Evolutionary conservation across 1,140 invertebrate genomes (phyloP).

Genomic region (Zaprionus gabonicus): DNA sequence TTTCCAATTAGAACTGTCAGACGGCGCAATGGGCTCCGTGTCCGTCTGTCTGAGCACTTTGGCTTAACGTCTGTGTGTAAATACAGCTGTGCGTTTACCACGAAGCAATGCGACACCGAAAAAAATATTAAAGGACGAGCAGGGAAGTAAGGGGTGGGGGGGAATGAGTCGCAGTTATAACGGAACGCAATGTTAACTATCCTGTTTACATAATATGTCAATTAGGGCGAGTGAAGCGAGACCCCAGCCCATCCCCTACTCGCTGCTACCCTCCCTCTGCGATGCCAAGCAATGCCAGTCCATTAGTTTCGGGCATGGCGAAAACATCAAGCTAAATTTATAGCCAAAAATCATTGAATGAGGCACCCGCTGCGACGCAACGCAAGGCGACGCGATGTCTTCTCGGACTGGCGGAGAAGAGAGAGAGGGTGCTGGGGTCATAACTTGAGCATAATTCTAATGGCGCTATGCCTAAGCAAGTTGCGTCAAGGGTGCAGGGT

Average conservation of each 20-base stretch:
- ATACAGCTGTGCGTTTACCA: constrained; percentile 46
- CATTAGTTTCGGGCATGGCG: constrained; percentile 21
- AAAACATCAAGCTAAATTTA: constrained; percentile 49
- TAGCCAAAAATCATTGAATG: constrained; percentile 38
- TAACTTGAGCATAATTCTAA: constrained; percentile 50
- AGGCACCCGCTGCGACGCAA: constrained; percentile 37
- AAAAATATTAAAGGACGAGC: not conserved
- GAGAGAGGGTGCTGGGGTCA: not conserved
- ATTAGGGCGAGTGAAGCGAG: constrained; percentile 54
- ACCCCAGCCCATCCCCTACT: not conserved
- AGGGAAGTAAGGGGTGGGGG: not conserved
- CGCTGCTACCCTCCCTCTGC: not conserved
- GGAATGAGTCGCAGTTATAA: constrained; percentile 32
- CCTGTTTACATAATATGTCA: constrained; percentile 79
- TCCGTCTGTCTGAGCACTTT: constrained; percentile 25
- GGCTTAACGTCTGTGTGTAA: constrained; percentile 47
- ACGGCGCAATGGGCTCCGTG: not conserved
- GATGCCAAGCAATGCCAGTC: constrained; percentile 27
- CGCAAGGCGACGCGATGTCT: constrained; percentile 11
- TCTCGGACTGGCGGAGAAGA: too few relatives aligned
- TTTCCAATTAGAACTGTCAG: constrained; percentile 54
- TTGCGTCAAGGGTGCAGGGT: not conserved
- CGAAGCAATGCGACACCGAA: not conserved
- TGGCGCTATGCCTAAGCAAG: constrained; percentile 47
- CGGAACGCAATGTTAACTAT: constrained; percentile 69